Base-by-base conservation (phyloP, 2,888 invertebrate species). In the Lasioglossum malachurum region DNA sequence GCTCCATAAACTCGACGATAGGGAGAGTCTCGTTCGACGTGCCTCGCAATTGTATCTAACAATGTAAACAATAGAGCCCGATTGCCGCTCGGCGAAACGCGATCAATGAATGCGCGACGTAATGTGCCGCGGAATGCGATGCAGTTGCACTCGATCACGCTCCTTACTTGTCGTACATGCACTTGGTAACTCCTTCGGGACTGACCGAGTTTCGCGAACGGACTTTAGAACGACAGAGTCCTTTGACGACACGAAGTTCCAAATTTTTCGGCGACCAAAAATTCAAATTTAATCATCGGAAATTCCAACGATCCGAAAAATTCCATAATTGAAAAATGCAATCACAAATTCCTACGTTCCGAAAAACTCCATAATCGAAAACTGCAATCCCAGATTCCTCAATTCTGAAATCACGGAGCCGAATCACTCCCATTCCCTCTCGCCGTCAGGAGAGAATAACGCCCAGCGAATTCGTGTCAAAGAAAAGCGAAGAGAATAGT, bases 31-130 rank as follows among this genome's bases (percentile, higher is more conserved):
- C 78, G 84, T 75, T 77, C 27, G 72, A 78, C 72, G 53, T 57
- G 7, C 64, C 35, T 14, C 35, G 41, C 60, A 71, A 83, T 83
- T 71, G 31, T 49, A 49, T 78, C 72, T 12, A 38, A 44, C 84
- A 57, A 38, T 73, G 75, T 73, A 84, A 84, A 75, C 69, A 83
- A 74, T 67, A 53, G 71, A 14, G 31, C 35, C 12, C 75, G 19
- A 82, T 82, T 76, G 44, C 73, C 31, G 46, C 35, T n/a, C 41
- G 31, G 38, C 3, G 49, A 46, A 57, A 60, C n/a, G 27, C 76
- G 83, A 83, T 83, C 77, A 69, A 83, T 84, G 76, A 57, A 77
- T 53, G 53, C 38, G 27, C 38, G 12, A 23, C 5, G 27, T 60
- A 64, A 79, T 41, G 14, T 19, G 7, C 38, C 19, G 16, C 4